A percentile compares a stretch with the other conserved stretches of the same genome.
Evolutionary conservation across 2,797 vertebrate genomes (phyloP).

Genomic region (Chloroceryle amazona): DNA sequence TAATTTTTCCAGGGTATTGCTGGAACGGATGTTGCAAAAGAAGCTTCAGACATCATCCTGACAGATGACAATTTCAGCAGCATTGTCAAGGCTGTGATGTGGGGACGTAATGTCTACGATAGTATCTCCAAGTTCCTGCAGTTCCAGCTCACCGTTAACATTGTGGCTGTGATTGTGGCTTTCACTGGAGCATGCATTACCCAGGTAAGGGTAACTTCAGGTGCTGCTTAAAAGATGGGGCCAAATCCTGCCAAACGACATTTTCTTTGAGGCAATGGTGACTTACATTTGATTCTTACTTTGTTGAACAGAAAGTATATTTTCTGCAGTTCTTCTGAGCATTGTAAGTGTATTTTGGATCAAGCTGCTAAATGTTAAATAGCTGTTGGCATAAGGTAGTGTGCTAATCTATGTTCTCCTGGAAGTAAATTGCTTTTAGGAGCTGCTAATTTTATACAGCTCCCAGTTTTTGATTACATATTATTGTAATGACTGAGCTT

Average conservation of each 20-base stretch:
- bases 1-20: slow-evolving; percentile 90
- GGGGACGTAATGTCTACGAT: slow-evolving; percentile 97
- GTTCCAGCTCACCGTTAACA: slow-evolving; percentile 98
- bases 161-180: slow-evolving; percentile 97
- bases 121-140: slow-evolving; percentile 99
- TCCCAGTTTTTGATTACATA: not conserved
- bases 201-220: slow-evolving; percentile 84
- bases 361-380: not conserved
- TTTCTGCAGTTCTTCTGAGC: not conserved
- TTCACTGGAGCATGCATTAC: slow-evolving; percentile 98
- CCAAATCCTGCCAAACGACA: not conserved
- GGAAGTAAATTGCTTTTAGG: not conserved
- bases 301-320: rapidly evolving
- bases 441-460: not conserved
- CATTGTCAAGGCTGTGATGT: slow-evolving; percentile 99
- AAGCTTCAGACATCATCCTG: slow-evolving; percentile 97
- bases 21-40: slow-evolving; percentile 97
- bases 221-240: not conserved
- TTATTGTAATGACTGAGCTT: not conserved
- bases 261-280: not conserved
- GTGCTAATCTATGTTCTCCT: not conserved
- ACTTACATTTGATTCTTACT: not conserved
- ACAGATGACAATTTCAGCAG: slow-evolving; percentile 98
- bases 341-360: not conserved
- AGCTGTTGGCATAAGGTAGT: not conserved